Conservation (phyloP, 92 coral and sea anemone species). For the Plumapathes pennacea region DNA sequence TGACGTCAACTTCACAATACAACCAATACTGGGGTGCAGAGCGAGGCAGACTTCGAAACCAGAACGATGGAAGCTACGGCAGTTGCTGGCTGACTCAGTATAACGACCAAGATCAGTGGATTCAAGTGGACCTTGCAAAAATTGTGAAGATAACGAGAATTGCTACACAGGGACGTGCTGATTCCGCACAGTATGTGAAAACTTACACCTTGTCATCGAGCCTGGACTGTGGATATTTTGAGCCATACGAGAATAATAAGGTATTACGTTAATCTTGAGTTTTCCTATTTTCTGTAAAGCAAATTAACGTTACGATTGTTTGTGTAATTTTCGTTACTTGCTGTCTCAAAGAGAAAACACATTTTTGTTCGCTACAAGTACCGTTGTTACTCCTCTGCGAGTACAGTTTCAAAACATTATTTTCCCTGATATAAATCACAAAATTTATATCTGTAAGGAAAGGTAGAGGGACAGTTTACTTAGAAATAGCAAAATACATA, state of each 20-base stretch:
- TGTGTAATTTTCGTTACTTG: slow-evolving; percentile 43
- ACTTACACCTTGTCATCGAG: slow-evolving; percentile 24
- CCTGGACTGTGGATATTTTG: slow-evolving; percentile 8
- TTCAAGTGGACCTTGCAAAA: slow-evolving; percentile 35
- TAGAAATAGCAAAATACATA: too few species aligned
- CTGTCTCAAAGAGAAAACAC: too few species aligned
- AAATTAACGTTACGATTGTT: slow-evolving; percentile 25
- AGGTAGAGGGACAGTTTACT: too few species aligned
- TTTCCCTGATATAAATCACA: too few species aligned
- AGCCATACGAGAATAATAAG: too few species aligned
- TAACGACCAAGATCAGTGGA: slow-evolving; percentile 24
- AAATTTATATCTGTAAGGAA: too few species aligned
- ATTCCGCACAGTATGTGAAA: slow-evolving; percentile 24
- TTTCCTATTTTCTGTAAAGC: too few species aligned
- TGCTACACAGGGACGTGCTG: slow-evolving; percentile 36
- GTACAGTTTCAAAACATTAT: too few species aligned
- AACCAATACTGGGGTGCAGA: slow-evolving; percentile 1
- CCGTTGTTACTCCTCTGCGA: too few species aligned
- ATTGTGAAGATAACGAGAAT: slow-evolving; percentile 33
- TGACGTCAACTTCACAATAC: slow-evolving; percentile 12
- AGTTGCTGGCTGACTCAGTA: slow-evolving; percentile 16
- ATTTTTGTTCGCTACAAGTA: too few species aligned
- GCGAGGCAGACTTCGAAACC: slow-evolving; percentile 15
- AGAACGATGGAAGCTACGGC: not conserved
- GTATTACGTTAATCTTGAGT: too few species aligned